These are phyloP conservation scores for Microplitis mediator DNA, from an alignment of 1,140 invertebrate species.

Conservation along the genomic window DNA sequence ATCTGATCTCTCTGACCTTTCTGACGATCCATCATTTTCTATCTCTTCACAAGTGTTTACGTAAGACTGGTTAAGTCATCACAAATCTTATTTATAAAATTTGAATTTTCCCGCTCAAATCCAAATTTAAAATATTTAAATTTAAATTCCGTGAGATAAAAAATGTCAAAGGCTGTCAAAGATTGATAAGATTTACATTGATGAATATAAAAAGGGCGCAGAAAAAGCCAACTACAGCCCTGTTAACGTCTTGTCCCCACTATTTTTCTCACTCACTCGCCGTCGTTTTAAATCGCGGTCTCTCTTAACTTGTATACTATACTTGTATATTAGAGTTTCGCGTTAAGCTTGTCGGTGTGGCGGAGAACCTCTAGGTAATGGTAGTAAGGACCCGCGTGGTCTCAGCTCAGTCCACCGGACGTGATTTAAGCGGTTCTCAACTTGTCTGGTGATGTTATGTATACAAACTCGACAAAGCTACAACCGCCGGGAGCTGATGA, in stretches of 20 bases:
- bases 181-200: not conserved
- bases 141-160: not conserved
- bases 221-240: not conserved
- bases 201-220: not conserved
- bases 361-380: slow-evolving; percentile 21
- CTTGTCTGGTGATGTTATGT: not conserved
- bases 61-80: not conserved
- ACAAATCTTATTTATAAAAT: not conserved
- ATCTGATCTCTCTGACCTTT: slow-evolving; percentile 38
- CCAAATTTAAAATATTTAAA: too few relatives aligned
- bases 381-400: slow-evolving; percentile 18
- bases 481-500: slow-evolving; percentile 28
- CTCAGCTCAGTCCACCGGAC: slow-evolving; percentile 44
- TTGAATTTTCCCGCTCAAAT: not conserved
- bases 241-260: slow-evolving; percentile 20
- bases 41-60: not conserved
- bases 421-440: slow-evolving; percentile 45
- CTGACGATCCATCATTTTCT: not conserved
- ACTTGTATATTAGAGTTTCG: not conserved
- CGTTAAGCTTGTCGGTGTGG: not conserved
- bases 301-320: not conserved
- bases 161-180: not conserved
- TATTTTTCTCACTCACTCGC: slow-evolving; percentile 37
- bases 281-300: not conserved
- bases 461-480: not conserved